Base-by-base conservation (phyloP, 2,888 invertebrate species). In the Drosophila yooni region DNA sequence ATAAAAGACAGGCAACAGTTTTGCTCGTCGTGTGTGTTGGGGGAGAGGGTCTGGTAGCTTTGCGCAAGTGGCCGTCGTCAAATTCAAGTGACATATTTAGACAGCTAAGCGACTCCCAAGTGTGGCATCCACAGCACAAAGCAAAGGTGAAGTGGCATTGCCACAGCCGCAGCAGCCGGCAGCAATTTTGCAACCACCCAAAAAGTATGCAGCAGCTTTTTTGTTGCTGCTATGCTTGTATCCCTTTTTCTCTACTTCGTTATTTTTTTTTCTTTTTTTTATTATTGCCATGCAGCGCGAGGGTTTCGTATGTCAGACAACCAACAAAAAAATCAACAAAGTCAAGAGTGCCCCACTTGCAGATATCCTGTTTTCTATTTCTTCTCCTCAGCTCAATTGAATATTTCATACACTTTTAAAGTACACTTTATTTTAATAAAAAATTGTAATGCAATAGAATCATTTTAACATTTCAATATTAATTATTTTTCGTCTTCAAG, bases 41-140 rank as follows among this genome's bases (percentile, higher is more conserved):
- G 21, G 5, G 25, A 25, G 43, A 2, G 68, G 6, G 31, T 21
- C n/a, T 68, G 46, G 36, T 58, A 38, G 70, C 63, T 54, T 68
- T 77, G 68, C 71, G 70, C 87, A 84, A 89, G 89, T 89, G 87
- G 89, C 85, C 87, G 89, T 85, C 85, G 68, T 85, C 89, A 89
- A 85, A 85, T 85, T 89, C 88, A 89, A 87, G 87, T 89, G 87
- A 87, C 87, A 87, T 87, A 87, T 87, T 87, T 87, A 87, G 87
- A 87, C 89, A 89, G 89, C 89, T 81, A 89, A 87, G 89, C 83
- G 81, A 83, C 76, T 81, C 82, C 79, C 88, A 72, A 81, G 81
- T 82, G 82, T 82, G 51, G 76, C 82, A 79, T 82, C 71, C 62
- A 79, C 77, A 64, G 64, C 77, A 79, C 80, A 78, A 79, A 79